Evolutionary conservation across 2,888 invertebrate genomes (phyloP), one percentile per base, ranked within the genome.

Genomic region (Drosophila suboccidentalis): DNA sequence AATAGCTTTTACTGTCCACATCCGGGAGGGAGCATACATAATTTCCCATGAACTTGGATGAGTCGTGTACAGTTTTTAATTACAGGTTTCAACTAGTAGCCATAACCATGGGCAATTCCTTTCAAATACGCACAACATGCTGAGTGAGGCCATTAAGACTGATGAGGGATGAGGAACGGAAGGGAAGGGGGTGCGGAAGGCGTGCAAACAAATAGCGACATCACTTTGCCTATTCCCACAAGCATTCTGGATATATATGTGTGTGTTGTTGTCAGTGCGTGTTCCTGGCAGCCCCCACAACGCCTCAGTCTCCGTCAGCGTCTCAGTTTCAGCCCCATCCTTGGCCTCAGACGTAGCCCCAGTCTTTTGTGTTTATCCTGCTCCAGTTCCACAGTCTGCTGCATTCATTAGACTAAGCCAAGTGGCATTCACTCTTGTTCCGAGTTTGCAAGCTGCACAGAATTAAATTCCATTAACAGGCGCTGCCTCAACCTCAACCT

Each of bases 321-420:
- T n/a, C 19, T 43, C 51, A 29, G 22, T 17, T 26, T 38, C 39
- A 19, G 51, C 17, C 53, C 50, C 47, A 58, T 58, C 50, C 57
- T 59, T 32, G 34, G 34, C 29, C 57, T 57, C 36, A 32, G 32
- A 32, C 54, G 17, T 54, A 32, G 41, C 55, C 68, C 63, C 41
- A 41, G 55, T 51, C 81, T 75, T 89, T 84, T 84, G 87, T 84
- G 55, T 72, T 80, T 72, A 67, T 70, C 59, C 89, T 87, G 78
- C 78, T 80, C 81, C 78, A 87, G 75, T 87, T 87, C 69, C 75
- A 89, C 87, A 87, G 84, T 87, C 84, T 89, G 67, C 81, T 89
- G 84, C 89, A 83, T 84, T 84, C 84, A 89, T 87, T 87, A 87
- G 78, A 83, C 84, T 71, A 58, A 78, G 87, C 89, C 84, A 84